These are phyloP conservation scores for Stictonetta naevosa DNA, from an alignment of 2,113 vertebrate species.

Conservation along the genomic window DNA sequence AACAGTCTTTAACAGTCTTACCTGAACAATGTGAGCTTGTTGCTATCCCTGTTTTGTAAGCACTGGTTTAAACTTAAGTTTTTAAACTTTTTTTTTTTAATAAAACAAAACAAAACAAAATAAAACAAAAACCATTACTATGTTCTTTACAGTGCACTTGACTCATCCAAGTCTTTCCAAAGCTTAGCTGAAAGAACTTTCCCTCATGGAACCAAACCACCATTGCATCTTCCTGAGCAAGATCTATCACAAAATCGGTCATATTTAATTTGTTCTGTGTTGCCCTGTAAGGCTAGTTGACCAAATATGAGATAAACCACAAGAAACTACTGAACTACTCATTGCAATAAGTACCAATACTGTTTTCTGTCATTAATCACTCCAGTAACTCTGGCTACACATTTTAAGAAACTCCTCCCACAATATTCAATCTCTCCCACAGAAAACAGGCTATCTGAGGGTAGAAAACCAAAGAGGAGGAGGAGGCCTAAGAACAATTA, in stretches of 20 bases:
- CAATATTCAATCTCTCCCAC: background rate
- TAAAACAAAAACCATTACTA: background rate
- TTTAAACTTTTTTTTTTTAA: background rate
- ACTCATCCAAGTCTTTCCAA: background rate
- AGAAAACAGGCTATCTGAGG: background rate
- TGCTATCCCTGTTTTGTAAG: background rate
- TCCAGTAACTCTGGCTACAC: background rate
- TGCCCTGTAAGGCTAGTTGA: background rate
- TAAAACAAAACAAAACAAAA: no score
- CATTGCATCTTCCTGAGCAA: background rate
- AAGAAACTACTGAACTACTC: background rate
- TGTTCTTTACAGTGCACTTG: background rate
- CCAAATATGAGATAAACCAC: background rate
- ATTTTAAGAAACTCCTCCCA: background rate
- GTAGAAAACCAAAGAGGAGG: background rate
- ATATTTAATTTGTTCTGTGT: background rate
- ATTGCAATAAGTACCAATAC: background rate
- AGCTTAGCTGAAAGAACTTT: background rate
- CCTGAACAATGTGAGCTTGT: background rate
- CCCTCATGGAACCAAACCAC: background rate
- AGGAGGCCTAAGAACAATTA: background rate
- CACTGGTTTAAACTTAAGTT: background rate
- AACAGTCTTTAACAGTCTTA: conserved; percentile 16
- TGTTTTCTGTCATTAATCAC: background rate
- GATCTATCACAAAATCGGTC: background rate